A percentile compares a stretch with the other conserved stretches of the same genome.
phyloP scores from a whole-genome alignment of 2,113 vertebrate species.

The Australoheros scitulus region DNA sequence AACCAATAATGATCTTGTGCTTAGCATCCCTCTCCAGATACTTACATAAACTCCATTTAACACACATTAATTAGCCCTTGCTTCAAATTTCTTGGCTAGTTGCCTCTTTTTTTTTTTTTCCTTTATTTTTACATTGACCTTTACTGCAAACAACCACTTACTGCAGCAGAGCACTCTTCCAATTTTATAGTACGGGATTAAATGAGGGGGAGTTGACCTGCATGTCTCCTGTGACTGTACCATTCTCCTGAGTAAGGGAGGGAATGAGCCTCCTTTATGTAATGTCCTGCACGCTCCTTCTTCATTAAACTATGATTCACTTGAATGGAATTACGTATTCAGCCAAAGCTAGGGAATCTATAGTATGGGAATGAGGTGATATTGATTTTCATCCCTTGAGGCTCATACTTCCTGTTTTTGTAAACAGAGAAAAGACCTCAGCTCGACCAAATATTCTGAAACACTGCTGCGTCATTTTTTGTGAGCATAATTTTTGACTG shows the following conservation, averaged over 20 bases:
- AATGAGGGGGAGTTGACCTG: conserved; percentile 30
- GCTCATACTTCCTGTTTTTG: conserved; percentile 3
- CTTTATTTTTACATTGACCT: conserved; percentile 25
- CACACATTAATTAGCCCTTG: not conserved
- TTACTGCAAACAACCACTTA: conserved; percentile 9
- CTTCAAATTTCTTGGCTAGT: conserved; percentile 4
- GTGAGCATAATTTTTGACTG: conserved; percentile 14
- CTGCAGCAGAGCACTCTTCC: not conserved
- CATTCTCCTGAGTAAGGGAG: conserved; percentile 26
- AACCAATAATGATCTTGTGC: not conserved
- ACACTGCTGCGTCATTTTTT: not conserved
- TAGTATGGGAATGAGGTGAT: conserved; percentile 26
- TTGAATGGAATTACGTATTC: conserved; percentile 31
- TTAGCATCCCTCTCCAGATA: not conserved
- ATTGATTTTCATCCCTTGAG: conserved; percentile 57
- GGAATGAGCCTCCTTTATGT: conserved; percentile 18
- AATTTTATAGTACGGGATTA: not conserved
- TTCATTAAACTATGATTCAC: conserved; percentile 54
- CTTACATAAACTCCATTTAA: not conserved
- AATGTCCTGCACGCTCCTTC: conserved; percentile 11
- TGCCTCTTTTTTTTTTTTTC: conserved; percentile 3
- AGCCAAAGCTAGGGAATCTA: conserved; percentile 22
- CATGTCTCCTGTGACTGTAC: conserved; percentile 25
- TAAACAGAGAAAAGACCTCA: conserved; percentile 24
- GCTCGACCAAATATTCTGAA: not conserved